These are phyloP conservation scores for Nemotelus nigrinus DNA, from an alignment of 2,888 invertebrate genomes.

Conservation along the genomic window DNA sequence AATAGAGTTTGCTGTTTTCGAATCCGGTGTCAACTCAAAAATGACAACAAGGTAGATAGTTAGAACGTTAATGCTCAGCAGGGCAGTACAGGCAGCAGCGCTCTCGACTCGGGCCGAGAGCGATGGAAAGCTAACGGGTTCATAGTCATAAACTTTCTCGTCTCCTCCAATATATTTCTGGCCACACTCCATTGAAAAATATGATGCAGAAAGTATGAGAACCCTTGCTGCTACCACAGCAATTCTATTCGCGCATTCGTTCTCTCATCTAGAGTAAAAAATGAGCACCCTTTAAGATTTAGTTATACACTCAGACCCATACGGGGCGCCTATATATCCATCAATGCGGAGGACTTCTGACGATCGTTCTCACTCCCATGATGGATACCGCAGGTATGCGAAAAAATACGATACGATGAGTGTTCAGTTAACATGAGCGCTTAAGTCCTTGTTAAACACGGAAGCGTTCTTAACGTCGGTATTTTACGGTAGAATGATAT, in stretches of 20 bases:
- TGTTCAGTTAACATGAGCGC: slow-evolving; percentile 41
- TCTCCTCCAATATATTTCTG: slow-evolving; percentile 5
- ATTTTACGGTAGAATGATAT: slow-evolving; percentile 34
- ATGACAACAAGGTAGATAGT: too few relatives aligned
- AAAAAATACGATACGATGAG: slow-evolving; percentile 28
- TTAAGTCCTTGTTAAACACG: slow-evolving; percentile 42
- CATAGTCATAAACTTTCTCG: slow-evolving; percentile 20
- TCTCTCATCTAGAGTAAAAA: background rate
- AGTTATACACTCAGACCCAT: slow-evolving; percentile 3
- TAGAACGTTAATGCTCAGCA: too few relatives aligned
- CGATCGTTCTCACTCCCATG: too few relatives aligned
- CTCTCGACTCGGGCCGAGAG: background rate
- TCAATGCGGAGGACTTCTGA: too few relatives aligned
- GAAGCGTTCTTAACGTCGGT: slow-evolving; percentile 27
- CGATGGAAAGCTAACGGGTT: background rate
- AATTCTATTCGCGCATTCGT: too few relatives aligned
- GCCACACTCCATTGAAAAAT: slow-evolving; percentile 3
- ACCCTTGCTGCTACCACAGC: background rate
- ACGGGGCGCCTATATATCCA: too few relatives aligned
- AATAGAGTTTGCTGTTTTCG: too few relatives aligned
- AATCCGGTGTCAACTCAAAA: too few relatives aligned
- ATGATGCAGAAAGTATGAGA: slow-evolving; percentile 10
- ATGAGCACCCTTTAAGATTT: background rate
- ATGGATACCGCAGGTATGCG: background rate
- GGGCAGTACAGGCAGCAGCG: background rate